Conservation (phyloP, 2,888 invertebrate genomes). For the Drosophila lutescens region DNA sequence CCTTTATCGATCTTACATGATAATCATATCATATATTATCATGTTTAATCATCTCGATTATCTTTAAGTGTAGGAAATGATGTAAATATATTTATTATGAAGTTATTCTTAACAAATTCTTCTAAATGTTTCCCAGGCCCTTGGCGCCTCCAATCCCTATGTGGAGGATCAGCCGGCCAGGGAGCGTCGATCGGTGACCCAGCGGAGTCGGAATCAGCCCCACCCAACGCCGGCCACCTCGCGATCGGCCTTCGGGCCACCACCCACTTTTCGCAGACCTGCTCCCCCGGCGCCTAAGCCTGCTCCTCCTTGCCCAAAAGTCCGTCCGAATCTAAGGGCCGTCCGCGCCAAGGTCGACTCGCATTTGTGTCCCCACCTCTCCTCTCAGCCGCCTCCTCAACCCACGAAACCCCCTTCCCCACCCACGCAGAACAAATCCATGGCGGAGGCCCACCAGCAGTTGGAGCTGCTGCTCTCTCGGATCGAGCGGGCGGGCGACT, state of each 20-base stretch:
- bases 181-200: not conserved
- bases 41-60: no score
- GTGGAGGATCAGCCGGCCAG: not conserved
- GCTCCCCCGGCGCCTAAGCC: not conserved
- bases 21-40: no score
- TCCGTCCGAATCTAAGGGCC: not conserved
- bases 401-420: not conserved
- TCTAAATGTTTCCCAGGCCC: not conserved
- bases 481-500: conserved; percentile 45
- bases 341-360: conserved; percentile 41
- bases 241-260: not conserved
- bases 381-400: no score
- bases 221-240: not conserved
- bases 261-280: not conserved
- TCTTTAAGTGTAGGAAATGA: no score
- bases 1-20: no score
- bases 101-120: no score
- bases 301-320: no score
- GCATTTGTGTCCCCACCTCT: conserved; percentile 3
- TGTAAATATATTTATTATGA: no score
- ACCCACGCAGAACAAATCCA: conserved; percentile 12
- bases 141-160: not conserved
- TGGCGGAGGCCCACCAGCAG: conserved; percentile 55
- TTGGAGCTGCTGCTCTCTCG: conserved; percentile 54
- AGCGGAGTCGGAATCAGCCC: not conserved